Percentiles rank a stretch among this genome's conserved stretches.
Evolutionary conservation across 2,113 vertebrate genomes (phyloP).

Genomic region (Oreotrochilus melanogaster): DNA sequence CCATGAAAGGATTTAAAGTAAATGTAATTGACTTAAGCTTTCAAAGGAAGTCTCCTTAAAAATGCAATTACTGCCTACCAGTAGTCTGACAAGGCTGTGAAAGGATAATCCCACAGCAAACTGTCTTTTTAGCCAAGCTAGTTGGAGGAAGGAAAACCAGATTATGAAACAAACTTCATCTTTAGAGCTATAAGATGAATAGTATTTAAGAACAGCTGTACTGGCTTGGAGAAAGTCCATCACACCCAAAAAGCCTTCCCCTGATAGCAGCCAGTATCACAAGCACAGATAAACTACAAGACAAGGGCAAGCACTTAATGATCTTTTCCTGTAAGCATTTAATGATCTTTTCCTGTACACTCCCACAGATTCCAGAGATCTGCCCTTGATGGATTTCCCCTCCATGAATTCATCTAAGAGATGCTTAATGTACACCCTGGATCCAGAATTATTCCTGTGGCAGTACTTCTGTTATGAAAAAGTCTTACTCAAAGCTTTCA

Average conservation of each 20-base stretch:
- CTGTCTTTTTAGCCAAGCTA: background rate
- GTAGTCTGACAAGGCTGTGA: background rate
- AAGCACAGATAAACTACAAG: background rate
- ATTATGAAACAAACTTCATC: background rate
- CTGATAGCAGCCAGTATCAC: background rate
- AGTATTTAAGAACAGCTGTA: constrained; percentile 6
- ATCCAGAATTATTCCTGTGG: background rate
- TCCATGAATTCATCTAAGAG: background rate
- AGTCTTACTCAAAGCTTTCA: background rate
- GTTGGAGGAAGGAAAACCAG: background rate
- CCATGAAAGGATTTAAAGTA: rapidly evolving
- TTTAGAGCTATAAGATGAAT: background rate
- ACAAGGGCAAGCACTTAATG: background rate
- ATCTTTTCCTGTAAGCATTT: background rate
- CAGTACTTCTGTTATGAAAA: background rate
- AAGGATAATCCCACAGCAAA: background rate
- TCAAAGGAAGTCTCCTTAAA: background rate
- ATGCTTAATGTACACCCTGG: background rate
- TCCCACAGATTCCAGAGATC: background rate
- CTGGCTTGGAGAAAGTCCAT: constrained; percentile 9
- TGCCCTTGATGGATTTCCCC: background rate
- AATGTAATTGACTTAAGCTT: background rate
- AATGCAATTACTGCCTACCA: background rate
- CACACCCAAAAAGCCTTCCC: background rate
- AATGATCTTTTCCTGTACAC: background rate